Percentiles rank a stretch among this genome's conserved stretches.
Evolutionary conservation across 2,888 invertebrate genomes (phyloP).

Genomic region (Eulithis testata): DNA sequence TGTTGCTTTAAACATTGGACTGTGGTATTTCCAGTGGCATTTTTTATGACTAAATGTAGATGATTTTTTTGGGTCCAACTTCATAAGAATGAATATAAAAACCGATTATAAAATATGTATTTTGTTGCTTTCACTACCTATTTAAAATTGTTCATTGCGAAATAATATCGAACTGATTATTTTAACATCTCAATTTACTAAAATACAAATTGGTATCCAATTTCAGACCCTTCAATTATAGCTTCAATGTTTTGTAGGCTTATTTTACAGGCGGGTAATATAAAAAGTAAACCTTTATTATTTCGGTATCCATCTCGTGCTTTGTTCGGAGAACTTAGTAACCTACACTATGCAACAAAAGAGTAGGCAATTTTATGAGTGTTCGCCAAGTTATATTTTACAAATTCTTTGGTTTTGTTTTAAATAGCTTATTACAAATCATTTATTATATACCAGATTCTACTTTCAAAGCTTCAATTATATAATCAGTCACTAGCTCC

Average conservation of each 20-base stretch:
- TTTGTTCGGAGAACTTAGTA: too few relatives aligned
- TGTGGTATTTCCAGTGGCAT: neutral
- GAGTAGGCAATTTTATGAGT: neutral
- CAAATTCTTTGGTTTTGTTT: neutral
- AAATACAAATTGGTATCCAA: neutral
- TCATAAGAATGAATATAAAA: too few relatives aligned
- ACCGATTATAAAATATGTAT: too few relatives aligned
- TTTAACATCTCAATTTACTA: neutral
- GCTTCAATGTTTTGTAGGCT: neutral
- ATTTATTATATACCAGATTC: conserved; percentile 12
- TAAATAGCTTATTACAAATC: neutral
- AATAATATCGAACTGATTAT: too few relatives aligned
- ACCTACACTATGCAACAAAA: too few relatives aligned
- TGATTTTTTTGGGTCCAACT: too few relatives aligned
- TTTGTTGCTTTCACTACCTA: too few relatives aligned
- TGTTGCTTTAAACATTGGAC: conserved; percentile 38
- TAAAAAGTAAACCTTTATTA: neutral
- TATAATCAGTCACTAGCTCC: conserved; percentile 18
- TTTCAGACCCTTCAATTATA: neutral
- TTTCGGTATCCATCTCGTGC: too few relatives aligned
- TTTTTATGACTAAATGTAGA: too few relatives aligned
- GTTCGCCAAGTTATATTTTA: neutral
- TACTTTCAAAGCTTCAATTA: conserved; percentile 12
- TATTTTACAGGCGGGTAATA: neutral
- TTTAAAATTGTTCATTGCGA: too few relatives aligned